Evolutionary conservation across 2,797 vertebrate genomes (phyloP), one percentile per base, ranked within the genome.

Genomic region (Clarias laeviceps): DNA sequence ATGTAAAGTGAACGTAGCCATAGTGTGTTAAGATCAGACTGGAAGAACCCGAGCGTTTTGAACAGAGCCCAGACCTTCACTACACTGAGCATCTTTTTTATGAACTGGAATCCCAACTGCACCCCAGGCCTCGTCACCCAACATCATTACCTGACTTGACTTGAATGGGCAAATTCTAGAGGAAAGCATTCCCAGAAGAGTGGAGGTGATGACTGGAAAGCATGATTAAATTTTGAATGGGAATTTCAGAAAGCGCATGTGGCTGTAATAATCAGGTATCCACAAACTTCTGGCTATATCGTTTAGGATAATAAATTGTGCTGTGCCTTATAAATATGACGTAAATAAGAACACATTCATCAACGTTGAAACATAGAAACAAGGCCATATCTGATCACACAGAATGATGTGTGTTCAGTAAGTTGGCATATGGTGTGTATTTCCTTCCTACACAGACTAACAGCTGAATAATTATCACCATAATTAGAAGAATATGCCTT

Each of bases 401-500:
- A 2, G 50, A 61, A 37, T 29, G 8, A 37, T 18, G 34, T 62
- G 22, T 40, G 34, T n/a, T 62, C 8, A 57, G 32, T 61, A 45
- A 64, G 14, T 27, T 4, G 7, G 59, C 15, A 62, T 62, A 79
- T 79, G 37, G 14, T 80, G 57, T 80, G 27, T 64, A 34, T 80
- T 64, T 27, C 64, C 37, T 11, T 5, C 8, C 27, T 64, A 65
- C 59, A 18, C 24, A 11, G 61, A 37, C 61, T 32, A 57, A 29
- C 73, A 80, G 34, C 34, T 64, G 34, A 64, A 45, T 64, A 64
- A 62, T 62, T 64, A 62, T 80, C 59, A 78, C 9, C 18, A 64
- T 40, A 11, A 40, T 78, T 78, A 61, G 61, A 61, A 22, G 56
- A 78, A 78, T 78, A 80, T 65, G 61, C 61, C 59, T 80, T 61